Conservation (phyloP, 2,888 invertebrate genomes). For the Lochmaea capreae region DNA sequence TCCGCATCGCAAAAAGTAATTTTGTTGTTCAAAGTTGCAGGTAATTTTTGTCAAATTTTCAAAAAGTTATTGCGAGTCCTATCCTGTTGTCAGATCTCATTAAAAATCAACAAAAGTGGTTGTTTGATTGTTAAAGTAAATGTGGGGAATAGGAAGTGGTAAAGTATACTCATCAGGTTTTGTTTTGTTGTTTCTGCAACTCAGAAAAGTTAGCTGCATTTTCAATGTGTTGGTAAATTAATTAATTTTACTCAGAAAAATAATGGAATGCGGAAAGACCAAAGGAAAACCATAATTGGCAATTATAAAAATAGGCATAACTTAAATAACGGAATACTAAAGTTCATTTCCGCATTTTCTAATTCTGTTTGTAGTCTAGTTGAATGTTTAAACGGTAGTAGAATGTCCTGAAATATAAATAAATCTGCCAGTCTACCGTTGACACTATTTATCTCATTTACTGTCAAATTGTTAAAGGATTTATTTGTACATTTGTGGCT, state of each 20-base stretch:
- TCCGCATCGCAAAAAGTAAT: background rate
- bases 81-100: background rate
- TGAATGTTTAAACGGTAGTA: too few species aligned
- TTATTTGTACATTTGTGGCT: too few species aligned
- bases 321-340: too few species aligned
- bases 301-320: too few species aligned
- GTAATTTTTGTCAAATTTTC: background rate
- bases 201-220: background rate
- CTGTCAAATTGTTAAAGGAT: too few species aligned
- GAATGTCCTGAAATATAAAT: too few species aligned
- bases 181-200: background rate
- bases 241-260: background rate
- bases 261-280: background rate
- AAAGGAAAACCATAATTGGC: too few species aligned
- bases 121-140: background rate
- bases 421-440: too few species aligned
- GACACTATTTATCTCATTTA: too few species aligned
- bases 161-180: background rate
- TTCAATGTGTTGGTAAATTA: background rate
- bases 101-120: background rate
- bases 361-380: too few species aligned
- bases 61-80: background rate
- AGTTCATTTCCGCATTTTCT: too few species aligned
- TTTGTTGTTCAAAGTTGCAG: background rate
- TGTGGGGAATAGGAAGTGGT: background rate